Evolutionary conservation across 2,888 invertebrate species (phyloP).

Genomic region (Clivina fossor): DNA sequence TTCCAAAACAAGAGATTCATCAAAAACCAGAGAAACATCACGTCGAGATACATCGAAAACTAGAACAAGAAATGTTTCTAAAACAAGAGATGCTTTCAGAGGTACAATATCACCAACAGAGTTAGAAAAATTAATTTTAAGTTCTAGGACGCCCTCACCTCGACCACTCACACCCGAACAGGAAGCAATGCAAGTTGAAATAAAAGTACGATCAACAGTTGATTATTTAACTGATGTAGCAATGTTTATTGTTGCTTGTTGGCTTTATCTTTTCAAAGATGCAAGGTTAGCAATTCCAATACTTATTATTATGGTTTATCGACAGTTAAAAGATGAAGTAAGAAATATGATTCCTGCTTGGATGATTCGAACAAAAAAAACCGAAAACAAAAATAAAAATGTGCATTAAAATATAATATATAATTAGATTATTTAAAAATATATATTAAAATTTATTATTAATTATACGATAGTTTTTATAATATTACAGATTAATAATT

Average conservation of each 20-base stretch:
- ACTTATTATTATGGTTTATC: conserved; percentile 72
- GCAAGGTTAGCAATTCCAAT: conserved; percentile 80
- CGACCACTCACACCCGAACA: conserved; percentile 48
- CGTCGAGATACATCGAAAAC: conserved; percentile 14
- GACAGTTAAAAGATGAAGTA: conserved; percentile 71
- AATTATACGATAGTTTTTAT: no score
- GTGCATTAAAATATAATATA: neutral
- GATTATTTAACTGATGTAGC: conserved; percentile 76
- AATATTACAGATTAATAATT: no score
- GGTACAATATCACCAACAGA: conserved; percentile 8
- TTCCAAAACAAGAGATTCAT: conserved; percentile 2
- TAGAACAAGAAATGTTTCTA: conserved; percentile 43
- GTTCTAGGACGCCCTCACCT: conserved; percentile 24
- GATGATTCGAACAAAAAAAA: conserved; percentile 53
- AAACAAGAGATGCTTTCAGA: conserved; percentile 1
- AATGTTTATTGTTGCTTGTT: conserved; percentile 74
- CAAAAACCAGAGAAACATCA: conserved; percentile 6
- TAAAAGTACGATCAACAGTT: conserved; percentile 67
- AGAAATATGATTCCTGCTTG: conserved; percentile 61
- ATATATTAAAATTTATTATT: neutral
- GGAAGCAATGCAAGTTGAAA: conserved; percentile 63
- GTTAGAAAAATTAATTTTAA: conserved; percentile 12
- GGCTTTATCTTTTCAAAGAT: conserved; percentile 79
- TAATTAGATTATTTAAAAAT: neutral
- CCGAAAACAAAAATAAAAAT: no score